phyloP scores from a whole-genome alignment of 92 coral and sea anemone species.

The Pocillopora meandrina region DNA sequence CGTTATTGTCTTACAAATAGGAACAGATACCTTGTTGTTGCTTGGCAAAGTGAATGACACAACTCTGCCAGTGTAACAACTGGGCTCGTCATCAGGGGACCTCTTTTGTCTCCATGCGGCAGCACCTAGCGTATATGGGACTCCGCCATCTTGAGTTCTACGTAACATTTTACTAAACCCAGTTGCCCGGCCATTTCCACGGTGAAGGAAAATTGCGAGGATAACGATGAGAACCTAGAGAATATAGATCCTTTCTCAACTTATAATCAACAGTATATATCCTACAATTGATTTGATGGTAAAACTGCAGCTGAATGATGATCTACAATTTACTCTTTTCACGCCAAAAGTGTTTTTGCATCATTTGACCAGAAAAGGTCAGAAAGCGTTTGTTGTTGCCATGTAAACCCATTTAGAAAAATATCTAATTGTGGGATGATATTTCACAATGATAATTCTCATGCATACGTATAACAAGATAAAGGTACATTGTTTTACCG shows the following conservation, averaged over 20 bases:
- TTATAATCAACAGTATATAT: background rate
- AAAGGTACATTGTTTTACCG: background rate
- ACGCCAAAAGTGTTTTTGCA: too few relatives aligned
- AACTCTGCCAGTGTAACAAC: background rate
- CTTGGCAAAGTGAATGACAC: background rate
- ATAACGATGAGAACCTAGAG: background rate
- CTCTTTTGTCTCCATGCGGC: background rate
- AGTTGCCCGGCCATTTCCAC: background rate
- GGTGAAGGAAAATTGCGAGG: constrained; percentile 6
- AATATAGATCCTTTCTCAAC: background rate
- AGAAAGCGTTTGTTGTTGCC: too few relatives aligned
- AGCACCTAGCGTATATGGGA: background rate
- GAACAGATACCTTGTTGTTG: background rate
- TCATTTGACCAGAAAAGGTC: too few relatives aligned
- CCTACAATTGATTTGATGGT: too few relatives aligned
- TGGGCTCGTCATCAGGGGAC: too few relatives aligned
- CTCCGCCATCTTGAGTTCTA: background rate
- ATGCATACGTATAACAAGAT: too few relatives aligned
- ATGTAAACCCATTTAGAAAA: too few relatives aligned
- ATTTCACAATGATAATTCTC: too few relatives aligned
- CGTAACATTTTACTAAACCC: background rate
- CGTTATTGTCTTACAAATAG: background rate
- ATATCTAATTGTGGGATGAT: too few relatives aligned
- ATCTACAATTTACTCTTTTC: too few relatives aligned
- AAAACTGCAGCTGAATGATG: too few relatives aligned